phyloP scores from a whole-genome alignment of 2,797 vertebrate genomes.

The Serranus cabrilla region DNA sequence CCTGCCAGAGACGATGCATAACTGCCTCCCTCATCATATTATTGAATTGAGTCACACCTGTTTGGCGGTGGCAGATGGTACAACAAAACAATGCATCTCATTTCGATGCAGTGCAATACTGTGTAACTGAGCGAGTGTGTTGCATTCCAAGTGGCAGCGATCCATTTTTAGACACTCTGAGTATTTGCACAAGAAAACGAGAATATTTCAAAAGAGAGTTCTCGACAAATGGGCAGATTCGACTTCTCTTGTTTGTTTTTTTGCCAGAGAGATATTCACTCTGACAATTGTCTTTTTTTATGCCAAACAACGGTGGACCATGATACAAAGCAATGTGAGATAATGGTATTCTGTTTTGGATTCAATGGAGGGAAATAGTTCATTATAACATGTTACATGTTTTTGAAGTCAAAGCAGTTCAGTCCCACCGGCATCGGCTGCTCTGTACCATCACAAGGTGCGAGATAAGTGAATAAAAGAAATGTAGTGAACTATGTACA shows the following conservation, averaged over 20 bases:
- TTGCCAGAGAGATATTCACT: constrained; percentile 18
- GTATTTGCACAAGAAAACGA: constrained; percentile 51
- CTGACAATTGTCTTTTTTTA: constrained; percentile 21
- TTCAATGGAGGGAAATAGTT: background rate
- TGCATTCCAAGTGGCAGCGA: constrained; percentile 67
- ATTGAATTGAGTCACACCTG: constrained; percentile 79
- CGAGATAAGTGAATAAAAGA: background rate
- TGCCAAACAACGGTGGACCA: constrained; percentile 11
- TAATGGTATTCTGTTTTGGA: constrained; percentile 25
- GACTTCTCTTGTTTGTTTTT: constrained; percentile 41
- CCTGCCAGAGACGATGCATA: constrained; percentile 56
- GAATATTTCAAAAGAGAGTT: constrained; percentile 45
- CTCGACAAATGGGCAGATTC: constrained; percentile 45
- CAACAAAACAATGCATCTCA: constrained; percentile 76
- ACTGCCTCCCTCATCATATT: constrained; percentile 59
- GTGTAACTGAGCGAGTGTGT: constrained; percentile 62
- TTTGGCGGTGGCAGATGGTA: constrained; percentile 74
- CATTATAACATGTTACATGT: constrained; percentile 22
- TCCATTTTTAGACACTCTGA: constrained; percentile 63
- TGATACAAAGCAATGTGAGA: constrained; percentile 32
- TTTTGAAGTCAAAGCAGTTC: constrained; percentile 10
- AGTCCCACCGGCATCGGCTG: background rate
- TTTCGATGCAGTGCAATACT: constrained; percentile 61
- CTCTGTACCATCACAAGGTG: background rate
- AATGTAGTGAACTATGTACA: no score